Evolutionary conservation across 2,797 vertebrate genomes (phyloP), one percentile per base, ranked within the genome.

Genomic region (Coluber constrictor): DNA sequence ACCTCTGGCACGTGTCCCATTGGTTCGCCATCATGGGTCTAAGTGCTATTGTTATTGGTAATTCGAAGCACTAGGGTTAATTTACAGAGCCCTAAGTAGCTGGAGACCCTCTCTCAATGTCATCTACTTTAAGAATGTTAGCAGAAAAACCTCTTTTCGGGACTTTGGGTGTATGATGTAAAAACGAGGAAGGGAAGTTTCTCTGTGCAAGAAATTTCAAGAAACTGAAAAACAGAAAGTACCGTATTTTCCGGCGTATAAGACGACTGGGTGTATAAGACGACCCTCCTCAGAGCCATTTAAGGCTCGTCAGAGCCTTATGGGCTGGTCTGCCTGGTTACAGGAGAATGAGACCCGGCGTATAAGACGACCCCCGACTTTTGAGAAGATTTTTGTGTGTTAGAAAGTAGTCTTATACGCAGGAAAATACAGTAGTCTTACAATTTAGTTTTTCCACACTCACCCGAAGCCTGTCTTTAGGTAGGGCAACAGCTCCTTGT

Each of bases 401-500:
- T n/a, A n/a, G n/a, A n/a, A n/a, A n/a, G n/a, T n/a, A n/a, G n/a
- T n/a, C n/a, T n/a, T n/a, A n/a, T n/a, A n/a, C n/a, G n/a, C n/a
- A n/a, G n/a, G n/a, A n/a, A n/a, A n/a, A n/a, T n/a, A n/a, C n/a
- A n/a, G n/a, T 5, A 54, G 9, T 90, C 43, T 87, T 0, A 20
- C 86, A 93, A 29, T 2, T 51, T 25, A 61, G 47, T 70, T 90
- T 3, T 55, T 86, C 79, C n/a, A 29, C 59, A 96, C 98, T 98
- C 98, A 99, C 99, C 98, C 98, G 99, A 90, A 99, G 98, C 90
- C 98, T 98, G 97, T 99, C 99, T 97, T 98, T 99, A 95, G 99
- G 99, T 94, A 99, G 97, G 0, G 99, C 99, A 83, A 99, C 98
- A 2, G 98, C 98, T 94, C 99, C 99, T 97, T 99, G 99, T 96